Conservation (phyloP, 2,113 vertebrate species). For the Promerops cafer region DNA sequence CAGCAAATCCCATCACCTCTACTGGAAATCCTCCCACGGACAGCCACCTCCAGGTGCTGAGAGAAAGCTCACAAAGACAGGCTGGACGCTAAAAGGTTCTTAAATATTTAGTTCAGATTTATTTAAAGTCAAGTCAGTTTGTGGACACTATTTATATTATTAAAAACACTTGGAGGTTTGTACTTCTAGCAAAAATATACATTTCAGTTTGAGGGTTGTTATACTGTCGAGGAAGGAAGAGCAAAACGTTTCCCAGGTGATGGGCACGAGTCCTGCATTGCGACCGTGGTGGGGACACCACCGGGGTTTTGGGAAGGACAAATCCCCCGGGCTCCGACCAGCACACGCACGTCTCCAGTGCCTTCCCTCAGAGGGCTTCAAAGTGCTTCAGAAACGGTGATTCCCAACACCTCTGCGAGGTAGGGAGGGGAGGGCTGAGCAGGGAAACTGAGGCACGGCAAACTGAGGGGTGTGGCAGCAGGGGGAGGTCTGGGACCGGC, state of each 20-base stretch:
- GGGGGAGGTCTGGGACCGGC: neutral
- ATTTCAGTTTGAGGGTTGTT: conserved; percentile 72
- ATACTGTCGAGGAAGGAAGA: conserved; percentile 30
- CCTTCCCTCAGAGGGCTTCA: conserved; percentile 32
- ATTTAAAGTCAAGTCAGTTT: conserved; percentile 74
- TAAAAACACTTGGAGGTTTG: conserved; percentile 73
- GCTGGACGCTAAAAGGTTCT: neutral
- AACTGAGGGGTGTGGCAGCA: neutral
- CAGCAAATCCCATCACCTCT: neutral
- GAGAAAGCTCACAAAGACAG: neutral
- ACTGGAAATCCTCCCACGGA: neutral
- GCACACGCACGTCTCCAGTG: neutral
- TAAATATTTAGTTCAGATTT: conserved; percentile 76
- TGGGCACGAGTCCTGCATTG: neutral
- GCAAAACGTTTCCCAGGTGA: conserved; percentile 14
- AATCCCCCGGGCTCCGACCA: neutral
- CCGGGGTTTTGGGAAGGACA: neutral
- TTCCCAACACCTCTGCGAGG: neutral
- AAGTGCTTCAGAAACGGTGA: conserved; percentile 42
- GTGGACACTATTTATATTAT: conserved; percentile 75
- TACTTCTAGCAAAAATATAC: conserved; percentile 82
- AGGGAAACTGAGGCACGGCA: conserved; percentile 26
- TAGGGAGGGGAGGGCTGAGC: neutral
- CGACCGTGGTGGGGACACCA: neutral
- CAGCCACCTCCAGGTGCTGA: neutral